A percentile compares a stretch with the other conserved stretches of the same genome.
phyloP scores from a whole-genome alignment of 2,113 vertebrate genomes.

The Podocnemis expansa region DNA sequence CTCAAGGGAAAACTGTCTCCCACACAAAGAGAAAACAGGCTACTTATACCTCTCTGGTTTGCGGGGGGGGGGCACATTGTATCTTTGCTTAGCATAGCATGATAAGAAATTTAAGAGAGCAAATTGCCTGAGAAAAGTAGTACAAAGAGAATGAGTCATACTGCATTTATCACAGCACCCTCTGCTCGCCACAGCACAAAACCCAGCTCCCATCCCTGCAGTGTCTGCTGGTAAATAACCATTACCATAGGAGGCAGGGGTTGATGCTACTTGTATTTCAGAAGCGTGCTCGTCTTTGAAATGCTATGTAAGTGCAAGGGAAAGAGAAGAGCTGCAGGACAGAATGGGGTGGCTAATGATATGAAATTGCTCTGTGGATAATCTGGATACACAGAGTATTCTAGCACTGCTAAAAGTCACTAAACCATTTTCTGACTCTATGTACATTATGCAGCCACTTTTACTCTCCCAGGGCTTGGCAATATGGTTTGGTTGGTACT shows the following conservation, averaged over 20 bases:
- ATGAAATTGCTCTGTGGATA: constrained; percentile 15
- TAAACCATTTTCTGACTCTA: neutral
- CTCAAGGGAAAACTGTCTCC: neutral
- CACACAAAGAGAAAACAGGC: neutral
- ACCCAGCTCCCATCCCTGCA: neutral
- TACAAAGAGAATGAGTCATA: neutral
- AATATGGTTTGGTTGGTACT: accelerated
- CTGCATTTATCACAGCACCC: neutral
- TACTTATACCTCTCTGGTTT: neutral
- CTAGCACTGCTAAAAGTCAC: constrained; percentile 27
- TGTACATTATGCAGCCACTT: neutral
- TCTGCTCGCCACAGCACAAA: neutral
- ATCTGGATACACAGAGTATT: constrained; percentile 10
- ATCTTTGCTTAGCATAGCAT: neutral
- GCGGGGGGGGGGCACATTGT: neutral
- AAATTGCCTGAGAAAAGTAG: neutral
- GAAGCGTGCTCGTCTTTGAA: constrained; percentile 31
- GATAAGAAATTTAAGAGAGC: neutral
- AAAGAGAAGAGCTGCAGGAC: neutral
- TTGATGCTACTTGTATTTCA: accelerated
- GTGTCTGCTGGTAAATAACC: neutral
- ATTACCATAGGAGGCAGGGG: neutral
- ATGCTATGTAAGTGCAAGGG: neutral
- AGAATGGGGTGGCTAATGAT: constrained; percentile 35
- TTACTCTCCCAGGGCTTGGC: accelerated